phyloP scores from a whole-genome alignment of 1,140 invertebrate genomes.

The Physella acuta region DNA sequence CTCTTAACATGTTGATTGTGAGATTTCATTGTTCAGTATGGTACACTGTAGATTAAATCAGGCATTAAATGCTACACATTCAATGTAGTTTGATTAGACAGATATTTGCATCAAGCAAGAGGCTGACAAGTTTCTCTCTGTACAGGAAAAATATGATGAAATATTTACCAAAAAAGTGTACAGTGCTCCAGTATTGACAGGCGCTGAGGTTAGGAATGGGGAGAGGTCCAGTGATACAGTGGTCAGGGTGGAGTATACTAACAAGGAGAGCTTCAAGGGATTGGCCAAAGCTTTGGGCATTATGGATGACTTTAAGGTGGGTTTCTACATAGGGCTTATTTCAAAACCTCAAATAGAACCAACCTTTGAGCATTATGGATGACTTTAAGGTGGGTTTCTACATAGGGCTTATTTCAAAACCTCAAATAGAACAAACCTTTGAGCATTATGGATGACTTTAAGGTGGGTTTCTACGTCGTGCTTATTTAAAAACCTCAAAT shows the following conservation, averaged over 20 bases:
- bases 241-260: conserved; percentile 80
- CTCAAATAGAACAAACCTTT: too few relatives aligned
- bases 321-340: too few relatives aligned
- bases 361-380: too few relatives aligned
- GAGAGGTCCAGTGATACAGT: conserved; percentile 58
- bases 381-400: too few relatives aligned
- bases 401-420: too few relatives aligned
- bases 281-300: conserved; percentile 85
- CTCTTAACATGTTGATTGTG: not conserved
- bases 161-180: conserved; percentile 79
- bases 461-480: too few relatives aligned
- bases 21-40: not conserved
- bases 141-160: conserved; percentile 85
- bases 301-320: conserved; percentile 95
- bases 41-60: not conserved
- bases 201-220: conserved; percentile 55
- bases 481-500: too few relatives aligned
- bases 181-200: conserved; percentile 73
- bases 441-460: too few relatives aligned
- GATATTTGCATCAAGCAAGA: not conserved
- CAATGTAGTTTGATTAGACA: not conserved
- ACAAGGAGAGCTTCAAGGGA: conserved; percentile 79
- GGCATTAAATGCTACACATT: not conserved
- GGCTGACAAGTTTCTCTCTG: not conserved
- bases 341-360: too few relatives aligned